A percentile compares a stretch with the other conserved stretches of the same genome.
phyloP scores from a whole-genome alignment of 2,113 vertebrate genomes.

The Eulacestoma nigropectus region DNA sequence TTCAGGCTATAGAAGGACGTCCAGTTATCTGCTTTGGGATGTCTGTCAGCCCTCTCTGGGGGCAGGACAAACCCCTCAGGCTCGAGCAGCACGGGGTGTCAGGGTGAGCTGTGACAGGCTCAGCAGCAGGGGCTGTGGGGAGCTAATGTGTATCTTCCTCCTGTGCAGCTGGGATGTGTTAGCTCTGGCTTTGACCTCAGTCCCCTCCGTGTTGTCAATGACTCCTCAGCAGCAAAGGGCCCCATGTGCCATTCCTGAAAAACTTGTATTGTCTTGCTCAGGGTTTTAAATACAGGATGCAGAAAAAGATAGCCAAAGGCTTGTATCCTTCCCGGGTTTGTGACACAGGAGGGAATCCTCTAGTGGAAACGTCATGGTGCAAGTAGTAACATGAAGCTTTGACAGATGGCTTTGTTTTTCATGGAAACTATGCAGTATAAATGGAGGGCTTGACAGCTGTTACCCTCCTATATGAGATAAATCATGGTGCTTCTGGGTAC shows the following conservation, averaged over 20 bases:
- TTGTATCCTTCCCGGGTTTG: background rate
- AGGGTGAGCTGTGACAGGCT: background rate
- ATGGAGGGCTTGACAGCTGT: background rate
- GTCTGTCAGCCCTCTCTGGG: background rate
- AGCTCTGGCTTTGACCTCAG: background rate
- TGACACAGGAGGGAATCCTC: background rate
- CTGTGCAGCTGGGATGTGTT: background rate
- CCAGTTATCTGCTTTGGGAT: background rate
- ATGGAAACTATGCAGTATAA: background rate
- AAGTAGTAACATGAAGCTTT: background rate
- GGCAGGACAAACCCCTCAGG: background rate
- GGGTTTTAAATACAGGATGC: background rate
- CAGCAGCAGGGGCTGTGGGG: background rate
- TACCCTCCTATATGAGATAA: background rate
- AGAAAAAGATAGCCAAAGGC: conserved; percentile 20
- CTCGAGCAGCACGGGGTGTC: background rate
- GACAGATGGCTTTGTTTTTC: background rate
- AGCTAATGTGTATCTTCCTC: fast-evolving
- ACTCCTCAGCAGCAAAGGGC: background rate
- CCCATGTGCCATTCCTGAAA: background rate
- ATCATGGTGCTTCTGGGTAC: background rate
- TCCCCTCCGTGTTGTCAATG: background rate
- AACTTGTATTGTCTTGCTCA: background rate
- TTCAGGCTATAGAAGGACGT: background rate
- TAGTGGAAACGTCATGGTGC: background rate